Evolutionary conservation across 2,797 vertebrate genomes (phyloP), one percentile per base, ranked within the genome.

Genomic region (Phalanger gymnotis): DNA sequence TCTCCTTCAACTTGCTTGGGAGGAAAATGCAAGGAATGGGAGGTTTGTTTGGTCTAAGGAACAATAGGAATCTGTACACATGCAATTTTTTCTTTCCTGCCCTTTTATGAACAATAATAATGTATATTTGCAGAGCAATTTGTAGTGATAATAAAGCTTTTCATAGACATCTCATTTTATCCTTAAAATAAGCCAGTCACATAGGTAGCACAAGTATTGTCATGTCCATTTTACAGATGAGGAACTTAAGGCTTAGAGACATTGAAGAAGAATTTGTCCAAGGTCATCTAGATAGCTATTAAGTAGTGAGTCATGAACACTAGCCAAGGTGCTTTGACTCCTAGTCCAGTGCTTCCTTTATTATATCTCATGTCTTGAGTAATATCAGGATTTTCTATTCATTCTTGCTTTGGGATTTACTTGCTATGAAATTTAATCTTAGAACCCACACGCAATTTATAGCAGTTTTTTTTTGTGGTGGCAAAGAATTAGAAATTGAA

Each of bases 371-470:
- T 81, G 1, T 54, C 25, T 56, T 87, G 31, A 92, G n/a, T 30
- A 57, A 34, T 87, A 57, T 61, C n/a, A 13, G 53, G 40, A 81
- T 81, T 54, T 40, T 93, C 93, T 22, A 2, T 95, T 92, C 51
- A 40, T 90, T 47, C 95, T 3, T 89, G 30, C 31, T 90, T 89
- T 92, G 91, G 13, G 13, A 53, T 95, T 30, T 94, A 54, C 92
- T 94, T 61, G 91, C 87, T 92, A 96, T 40, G 4, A 0, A 30
- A 47, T 56, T 91, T 92, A 22, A 92, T 93, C 22, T 53, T 90
- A 28, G 25, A 25, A 87, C 9, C 3, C 3, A 51, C 9, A 11
- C 13, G 47, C 3, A n/a, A 16, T 87, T 47, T 14, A 51, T 25
- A n/a, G 22, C 40, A 10, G 10, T 34, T 87, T n/a, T n/a, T n/a